A percentile compares a stretch with the other conserved stretches of the same genome.
Conservation (phyloP, 1,140 invertebrate genomes). For the Forficula auricularia region DNA sequence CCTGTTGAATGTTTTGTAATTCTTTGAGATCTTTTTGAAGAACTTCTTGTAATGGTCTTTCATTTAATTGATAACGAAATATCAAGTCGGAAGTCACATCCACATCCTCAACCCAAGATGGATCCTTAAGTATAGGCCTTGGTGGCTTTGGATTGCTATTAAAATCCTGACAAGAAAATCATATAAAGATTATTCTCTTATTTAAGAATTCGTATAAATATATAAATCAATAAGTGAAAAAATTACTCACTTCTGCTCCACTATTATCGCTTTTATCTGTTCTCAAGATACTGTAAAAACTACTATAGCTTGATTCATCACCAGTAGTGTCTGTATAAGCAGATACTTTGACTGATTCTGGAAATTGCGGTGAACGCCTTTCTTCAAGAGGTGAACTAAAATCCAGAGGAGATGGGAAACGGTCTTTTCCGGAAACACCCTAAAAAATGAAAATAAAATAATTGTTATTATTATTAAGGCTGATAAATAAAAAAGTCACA, state of each 20-base stretch:
- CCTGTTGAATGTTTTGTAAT: conserved; percentile 38
- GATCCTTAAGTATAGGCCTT: conserved; percentile 24
- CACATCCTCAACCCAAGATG: conserved; percentile 44
- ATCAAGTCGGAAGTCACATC: conserved; percentile 43
- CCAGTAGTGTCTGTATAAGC: conserved; percentile 16
- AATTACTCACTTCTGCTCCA: too few species aligned
- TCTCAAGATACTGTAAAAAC: conserved; percentile 28
- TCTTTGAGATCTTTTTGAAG: conserved; percentile 39
- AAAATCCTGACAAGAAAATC: background rate
- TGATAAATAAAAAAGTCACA: too few species aligned
- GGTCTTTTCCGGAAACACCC: too few species aligned
- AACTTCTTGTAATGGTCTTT: conserved; percentile 41
- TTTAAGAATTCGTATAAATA: too few species aligned
- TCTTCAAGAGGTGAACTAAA: conserved; percentile 16
- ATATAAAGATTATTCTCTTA: too few species aligned
- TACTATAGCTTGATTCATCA: conserved; percentile 27
- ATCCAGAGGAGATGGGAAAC: too few species aligned
- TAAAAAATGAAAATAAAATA: too few species aligned
- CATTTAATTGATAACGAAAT: conserved; percentile 45
- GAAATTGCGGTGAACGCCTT: conserved; percentile 7
- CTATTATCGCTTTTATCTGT: conserved; percentile 15
- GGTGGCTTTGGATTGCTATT: background rate
- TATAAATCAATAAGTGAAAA: too few species aligned
- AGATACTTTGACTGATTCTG: conserved; percentile 10
- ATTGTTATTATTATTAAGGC: too few species aligned